Conservation (phyloP, 2,888 invertebrate species). For the Tortricodes alternella region DNA sequence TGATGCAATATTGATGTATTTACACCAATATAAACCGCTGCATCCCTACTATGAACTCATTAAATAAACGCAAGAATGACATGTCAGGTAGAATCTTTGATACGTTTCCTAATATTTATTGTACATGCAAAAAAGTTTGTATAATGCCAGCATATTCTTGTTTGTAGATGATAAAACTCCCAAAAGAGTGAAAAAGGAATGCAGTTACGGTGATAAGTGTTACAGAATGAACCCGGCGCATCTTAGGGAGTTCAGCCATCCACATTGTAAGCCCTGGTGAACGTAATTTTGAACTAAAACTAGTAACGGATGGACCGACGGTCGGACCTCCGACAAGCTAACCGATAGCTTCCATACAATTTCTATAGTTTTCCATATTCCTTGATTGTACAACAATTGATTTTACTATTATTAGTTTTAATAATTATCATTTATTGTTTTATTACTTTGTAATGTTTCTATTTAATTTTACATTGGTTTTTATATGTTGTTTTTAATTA, state of each 20-base stretch:
- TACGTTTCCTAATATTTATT: background rate
- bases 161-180: conserved; percentile 54
- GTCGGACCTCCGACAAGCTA: no score
- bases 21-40: background rate
- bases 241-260: conserved; percentile 90
- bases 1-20: conserved; percentile 31
- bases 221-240: conserved; percentile 93
- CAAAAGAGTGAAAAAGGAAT: conserved; percentile 78
- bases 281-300: background rate
- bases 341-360: no score
- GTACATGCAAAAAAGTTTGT: conserved; percentile 1
- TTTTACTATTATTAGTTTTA: no score
- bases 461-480: no score
- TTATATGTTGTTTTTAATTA: no score
- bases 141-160: conserved; percentile 27
- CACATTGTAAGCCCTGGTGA: conserved; percentile 85
- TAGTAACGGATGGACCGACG: no score
- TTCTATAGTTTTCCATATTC: no score
- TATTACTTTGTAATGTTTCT: no score
- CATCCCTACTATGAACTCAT: conserved; percentile 42
- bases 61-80: conserved; percentile 48
- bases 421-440: no score
- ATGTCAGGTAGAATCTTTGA: conserved; percentile 43
- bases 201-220: conserved; percentile 90
- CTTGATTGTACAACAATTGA: no score